Base-by-base conservation (phyloP, 2,113 vertebrate species). In the Pituophis catenifer region DNA sequence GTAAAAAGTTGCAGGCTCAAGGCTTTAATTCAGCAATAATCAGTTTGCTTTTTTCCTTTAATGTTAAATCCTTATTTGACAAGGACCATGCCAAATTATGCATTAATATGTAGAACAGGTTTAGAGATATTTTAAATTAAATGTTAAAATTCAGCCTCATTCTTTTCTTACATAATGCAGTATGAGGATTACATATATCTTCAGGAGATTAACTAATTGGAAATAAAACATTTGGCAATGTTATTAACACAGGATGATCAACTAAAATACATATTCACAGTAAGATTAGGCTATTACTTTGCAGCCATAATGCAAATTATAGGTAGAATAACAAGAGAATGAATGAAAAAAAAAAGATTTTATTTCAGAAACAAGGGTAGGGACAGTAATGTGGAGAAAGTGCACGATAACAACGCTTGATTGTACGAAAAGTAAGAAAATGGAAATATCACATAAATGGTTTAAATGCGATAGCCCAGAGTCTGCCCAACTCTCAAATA, bases 41-140 rank as follows among this genome's bases (percentile, higher is more conserved):
- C 7, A 24, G 55, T 93, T 92, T 94, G 87, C 91, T 93, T 24
- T 93, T 65, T 75, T 89, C 92, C 93, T 91, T 52, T 10, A 58
- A 54, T 3, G 38, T 81, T 93, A 91, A 95, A 92, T 62, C 13
- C 58, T 3, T 58, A 89, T 8, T 93, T 93, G 26, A 89, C 92
- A 94, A 59, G 70, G 94, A 93, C 93, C 65, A 94, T 53, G 26
- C 48, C 29, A 93, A 95, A 95, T 93, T 92, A n/a, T 38, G 92
- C 50, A 70, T 88, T 90, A 93, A 91, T 91, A 89, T 53, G 13
- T 88, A 93, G 86, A 57, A 92, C 2, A 85, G 62, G 33, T 95
- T 95, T 96, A 95, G 89, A 95, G 89, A 86, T 94, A 92, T 92
- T 95, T 92, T 96, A 92, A 94, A 95, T 96, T 94, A 93, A 75